These are phyloP conservation scores for Trypoxylon attenuatum DNA, from an alignment of 2,888 invertebrate species.

Conservation along the genomic window DNA sequence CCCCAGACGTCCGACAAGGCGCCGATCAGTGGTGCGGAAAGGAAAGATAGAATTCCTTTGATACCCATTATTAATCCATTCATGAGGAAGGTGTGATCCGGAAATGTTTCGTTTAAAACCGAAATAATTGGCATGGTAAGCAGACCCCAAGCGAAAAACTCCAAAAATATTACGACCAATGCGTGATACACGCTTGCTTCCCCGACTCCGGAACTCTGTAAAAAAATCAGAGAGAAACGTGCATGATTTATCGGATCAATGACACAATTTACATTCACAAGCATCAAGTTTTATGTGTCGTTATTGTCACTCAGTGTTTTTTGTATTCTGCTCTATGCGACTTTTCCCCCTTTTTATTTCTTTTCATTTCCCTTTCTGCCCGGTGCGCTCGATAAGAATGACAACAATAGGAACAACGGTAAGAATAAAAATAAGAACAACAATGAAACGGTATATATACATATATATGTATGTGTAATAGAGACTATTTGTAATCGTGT, in stretches of 20 bases:
- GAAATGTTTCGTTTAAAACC: conserved; percentile 97
- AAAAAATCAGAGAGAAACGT: conserved; percentile 54
- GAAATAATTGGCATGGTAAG: conserved; percentile 97
- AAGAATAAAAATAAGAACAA: no score
- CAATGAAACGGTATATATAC: conserved; percentile 15
- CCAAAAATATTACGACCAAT: conserved; percentile 98
- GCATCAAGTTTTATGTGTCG: conserved; percentile 34
- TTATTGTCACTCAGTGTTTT: no score
- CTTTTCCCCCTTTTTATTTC: no score
- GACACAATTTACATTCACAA: background rate
- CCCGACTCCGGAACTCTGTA: conserved; percentile 89
- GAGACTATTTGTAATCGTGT: no score
- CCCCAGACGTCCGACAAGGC: conserved; percentile 99
- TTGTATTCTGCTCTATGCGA: no score
- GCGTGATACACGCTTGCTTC: conserved; percentile 99
- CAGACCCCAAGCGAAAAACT: conserved; percentile 99
- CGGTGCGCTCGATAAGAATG: no score
- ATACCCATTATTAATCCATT: conserved; percentile 99
- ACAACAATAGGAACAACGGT: no score
- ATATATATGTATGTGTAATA: no score
- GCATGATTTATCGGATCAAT: no score
- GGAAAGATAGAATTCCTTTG: conserved; percentile 97
- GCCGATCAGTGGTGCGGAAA: conserved; percentile 97
- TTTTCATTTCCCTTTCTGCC: no score
- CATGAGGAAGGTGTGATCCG: conserved; percentile 99